Conservation (phyloP, 2,797 vertebrate genomes). For the Merluccius polli region DNA sequence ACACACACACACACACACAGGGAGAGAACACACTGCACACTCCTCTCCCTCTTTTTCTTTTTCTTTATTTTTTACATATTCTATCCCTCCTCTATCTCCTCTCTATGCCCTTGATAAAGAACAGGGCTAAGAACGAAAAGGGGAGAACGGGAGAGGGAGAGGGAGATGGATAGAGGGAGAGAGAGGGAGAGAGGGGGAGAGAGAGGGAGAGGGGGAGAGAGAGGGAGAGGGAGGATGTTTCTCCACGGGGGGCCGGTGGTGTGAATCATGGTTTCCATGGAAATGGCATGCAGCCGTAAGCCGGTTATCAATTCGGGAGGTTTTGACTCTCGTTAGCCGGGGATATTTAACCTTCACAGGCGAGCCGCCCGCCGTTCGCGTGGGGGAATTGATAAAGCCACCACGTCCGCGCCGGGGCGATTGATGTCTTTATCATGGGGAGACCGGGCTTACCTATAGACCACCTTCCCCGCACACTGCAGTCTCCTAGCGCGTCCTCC, state of each 20-base stretch:
- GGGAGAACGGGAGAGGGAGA: slow-evolving; percentile 13
- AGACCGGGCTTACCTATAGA: slow-evolving; percentile 46
- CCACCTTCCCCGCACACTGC: slow-evolving; percentile 30
- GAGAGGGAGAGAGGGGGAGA: background rate
- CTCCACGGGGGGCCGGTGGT: slow-evolving; percentile 42
- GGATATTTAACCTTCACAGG: slow-evolving; percentile 73
- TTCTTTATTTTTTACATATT: slow-evolving; percentile 36
- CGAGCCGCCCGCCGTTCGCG: slow-evolving; percentile 56
- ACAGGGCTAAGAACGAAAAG: slow-evolving; percentile 36
- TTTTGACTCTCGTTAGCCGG: slow-evolving; percentile 68
- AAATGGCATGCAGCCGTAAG: slow-evolving; percentile 64
- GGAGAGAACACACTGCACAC: slow-evolving; percentile 1
- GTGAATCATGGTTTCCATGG: slow-evolving; percentile 72
- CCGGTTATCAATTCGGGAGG: slow-evolving; percentile 63
- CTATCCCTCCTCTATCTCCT: slow-evolving; percentile 46
- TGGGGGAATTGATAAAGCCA: slow-evolving; percentile 60
- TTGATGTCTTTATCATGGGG: slow-evolving; percentile 66
- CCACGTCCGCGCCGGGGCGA: slow-evolving; percentile 51
- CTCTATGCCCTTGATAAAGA: slow-evolving; percentile 65
- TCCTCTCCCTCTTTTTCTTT: slow-evolving; percentile 42
- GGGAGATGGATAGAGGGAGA: background rate
- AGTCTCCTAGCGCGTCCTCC: background rate
- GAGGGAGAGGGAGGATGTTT: slow-evolving; percentile 25
- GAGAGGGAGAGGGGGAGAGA: background rate
- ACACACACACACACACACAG: slow-evolving; percentile 20